A percentile compares a stretch with the other conserved stretches of the same genome.
Evolutionary conservation across 1,140 invertebrate species (phyloP).

Genomic region (Sminthurides bifidus): DNA sequence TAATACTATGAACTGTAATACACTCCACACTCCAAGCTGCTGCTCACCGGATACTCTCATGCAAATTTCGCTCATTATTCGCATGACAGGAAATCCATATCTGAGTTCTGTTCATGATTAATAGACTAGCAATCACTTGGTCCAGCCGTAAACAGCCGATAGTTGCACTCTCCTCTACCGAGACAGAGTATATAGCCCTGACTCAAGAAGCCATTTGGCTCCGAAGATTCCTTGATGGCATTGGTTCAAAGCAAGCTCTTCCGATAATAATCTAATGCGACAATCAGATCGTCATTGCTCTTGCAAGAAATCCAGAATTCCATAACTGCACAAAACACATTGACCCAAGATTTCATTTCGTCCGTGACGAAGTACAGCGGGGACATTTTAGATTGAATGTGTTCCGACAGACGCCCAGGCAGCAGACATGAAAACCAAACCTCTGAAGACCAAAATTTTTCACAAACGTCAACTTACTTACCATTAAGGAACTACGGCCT

Average conservation of each 20-base stretch:
- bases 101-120: conserved; percentile 35
- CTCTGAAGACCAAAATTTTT: not conserved
- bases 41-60: conserved; percentile 10
- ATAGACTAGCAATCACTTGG: conserved; percentile 40
- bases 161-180: conserved; percentile 39
- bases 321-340: conserved; percentile 33
- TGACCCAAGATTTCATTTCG: conserved; percentile 32
- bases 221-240: not conserved
- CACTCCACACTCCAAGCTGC: not conserved
- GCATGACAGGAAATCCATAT: conserved; percentile 16
- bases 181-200: conserved; percentile 39
- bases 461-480: no score
- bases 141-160: conserved; percentile 42
- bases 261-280: conserved; percentile 17
- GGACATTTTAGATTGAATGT: not conserved
- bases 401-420: not conserved
- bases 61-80: conserved; percentile 27
- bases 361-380: conserved; percentile 24
- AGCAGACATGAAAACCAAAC: not conserved
- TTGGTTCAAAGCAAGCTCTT: not conserved
- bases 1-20: conserved; percentile 16
- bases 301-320: conserved; percentile 29
- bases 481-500: no score
- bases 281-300: conserved; percentile 31
- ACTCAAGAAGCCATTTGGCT: conserved; percentile 35